These are phyloP conservation scores for Aptenodytes patagonicus DNA, from an alignment of 2,113 vertebrate genomes.

Conservation along the genomic window DNA sequence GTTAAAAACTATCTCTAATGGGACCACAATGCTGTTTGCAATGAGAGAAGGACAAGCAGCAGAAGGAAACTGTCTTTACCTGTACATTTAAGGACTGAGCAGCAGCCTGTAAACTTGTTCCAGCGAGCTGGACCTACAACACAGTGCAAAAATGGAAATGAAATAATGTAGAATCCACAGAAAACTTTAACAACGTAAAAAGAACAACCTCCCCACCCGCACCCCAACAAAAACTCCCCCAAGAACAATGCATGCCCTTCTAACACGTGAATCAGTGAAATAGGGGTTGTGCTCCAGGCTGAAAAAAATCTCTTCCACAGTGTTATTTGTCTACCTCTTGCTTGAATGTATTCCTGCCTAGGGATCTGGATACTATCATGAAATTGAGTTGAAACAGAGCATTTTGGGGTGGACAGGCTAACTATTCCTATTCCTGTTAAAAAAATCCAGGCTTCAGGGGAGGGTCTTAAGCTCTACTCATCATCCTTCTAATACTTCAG, in stretches of 20 bases:
- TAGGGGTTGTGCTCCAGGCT: not conserved
- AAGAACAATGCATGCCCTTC: not conserved
- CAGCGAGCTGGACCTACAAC: constrained; percentile 82
- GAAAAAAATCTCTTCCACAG: not conserved
- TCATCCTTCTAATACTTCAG: not conserved
- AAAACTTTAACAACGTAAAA: not conserved
- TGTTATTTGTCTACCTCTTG: not conserved
- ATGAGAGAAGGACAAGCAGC: not conserved
- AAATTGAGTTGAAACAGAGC: not conserved
- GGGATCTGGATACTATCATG: not conserved
- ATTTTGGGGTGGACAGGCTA: not conserved
- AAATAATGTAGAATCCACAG: constrained; percentile 16
- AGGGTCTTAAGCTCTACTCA: not conserved
- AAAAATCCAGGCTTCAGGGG: not conserved
- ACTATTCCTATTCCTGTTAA: not conserved
- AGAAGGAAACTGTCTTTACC: constrained; percentile 65
- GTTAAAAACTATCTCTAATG: not conserved
- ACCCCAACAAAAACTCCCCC: not conserved
- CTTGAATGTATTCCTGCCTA: not conserved
- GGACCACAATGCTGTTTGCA: not conserved
- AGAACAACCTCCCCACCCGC: not conserved
- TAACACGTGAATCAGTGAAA: not conserved
- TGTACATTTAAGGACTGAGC: constrained; percentile 84
- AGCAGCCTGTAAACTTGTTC: constrained; percentile 84
- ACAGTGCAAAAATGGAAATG: constrained; percentile 53